Evolutionary conservation across 2,888 invertebrate genomes (phyloP).

Genomic region (Priocnemis perturbator): DNA sequence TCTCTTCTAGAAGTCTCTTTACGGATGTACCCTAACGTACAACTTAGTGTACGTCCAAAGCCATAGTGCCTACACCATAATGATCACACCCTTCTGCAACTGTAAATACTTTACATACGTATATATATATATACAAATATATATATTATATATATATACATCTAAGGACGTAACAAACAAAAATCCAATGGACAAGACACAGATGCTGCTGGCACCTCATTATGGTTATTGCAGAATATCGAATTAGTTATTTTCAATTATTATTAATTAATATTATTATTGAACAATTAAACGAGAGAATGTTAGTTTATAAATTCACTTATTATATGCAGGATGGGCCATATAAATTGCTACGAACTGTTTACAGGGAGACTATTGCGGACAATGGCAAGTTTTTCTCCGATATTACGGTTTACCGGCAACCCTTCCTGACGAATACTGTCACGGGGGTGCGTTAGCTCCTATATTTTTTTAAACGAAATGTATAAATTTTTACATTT

Average conservation of each 20-base stretch:
- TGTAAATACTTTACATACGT: slow-evolving; percentile 73
- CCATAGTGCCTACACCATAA: slow-evolving; percentile 75
- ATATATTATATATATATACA: slow-evolving; percentile 29
- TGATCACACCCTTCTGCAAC: slow-evolving; percentile 71
- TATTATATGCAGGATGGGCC: slow-evolving; percentile 42
- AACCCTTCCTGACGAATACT: background rate
- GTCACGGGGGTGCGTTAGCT: background rate
- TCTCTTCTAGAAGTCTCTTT: slow-evolving; percentile 67
- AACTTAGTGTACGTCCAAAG: slow-evolving; percentile 75
- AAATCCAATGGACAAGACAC: slow-evolving; percentile 60
- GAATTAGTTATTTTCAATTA: slow-evolving; percentile 71
- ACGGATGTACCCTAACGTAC: slow-evolving; percentile 73
- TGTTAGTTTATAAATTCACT: slow-evolving; percentile 70
- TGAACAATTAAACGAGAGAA: slow-evolving; percentile 61
- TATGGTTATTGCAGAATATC: slow-evolving; percentile 64
- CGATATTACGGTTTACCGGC: no score
- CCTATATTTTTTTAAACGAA: no score
- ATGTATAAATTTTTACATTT: background rate
- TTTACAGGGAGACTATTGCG: no score
- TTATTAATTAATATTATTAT: slow-evolving; percentile 55
- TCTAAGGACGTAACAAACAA: slow-evolving; percentile 43
- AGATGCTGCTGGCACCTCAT: slow-evolving; percentile 61
- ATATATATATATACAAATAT: slow-evolving; percentile 48
- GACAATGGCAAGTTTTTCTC: no score
- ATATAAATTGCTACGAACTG: no score